Conservation (phyloP, 2,888 invertebrate species). For the Phaonia tiefii region DNA sequence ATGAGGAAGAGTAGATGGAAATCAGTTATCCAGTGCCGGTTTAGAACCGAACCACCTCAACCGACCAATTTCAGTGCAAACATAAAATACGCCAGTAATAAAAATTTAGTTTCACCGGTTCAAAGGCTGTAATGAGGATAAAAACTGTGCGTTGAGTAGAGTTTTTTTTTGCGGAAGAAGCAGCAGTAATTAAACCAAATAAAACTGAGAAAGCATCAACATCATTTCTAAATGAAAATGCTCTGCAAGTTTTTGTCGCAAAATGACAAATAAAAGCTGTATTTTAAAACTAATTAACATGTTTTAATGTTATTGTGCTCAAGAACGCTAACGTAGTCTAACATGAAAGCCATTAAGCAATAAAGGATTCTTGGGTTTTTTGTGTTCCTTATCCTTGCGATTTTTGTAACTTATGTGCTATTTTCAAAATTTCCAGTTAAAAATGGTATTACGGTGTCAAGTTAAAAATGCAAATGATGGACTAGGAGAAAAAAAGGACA, state of each 20-base stretch:
- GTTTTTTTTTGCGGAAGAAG: too few species aligned
- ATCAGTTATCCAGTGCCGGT: constrained; percentile 40
- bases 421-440: constrained; percentile 39
- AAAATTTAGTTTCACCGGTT: constrained; percentile 12
- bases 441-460: constrained; percentile 42
- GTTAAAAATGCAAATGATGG: constrained; percentile 64
- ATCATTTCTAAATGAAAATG: background rate
- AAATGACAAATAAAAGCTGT: constrained; percentile 41
- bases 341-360: too few species aligned
- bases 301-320: background rate
- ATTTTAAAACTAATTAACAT: constrained; percentile 9
- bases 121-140: constrained; percentile 9
- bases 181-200: too few species aligned
- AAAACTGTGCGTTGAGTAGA: background rate
- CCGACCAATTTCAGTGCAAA: too few species aligned
- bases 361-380: too few species aligned
- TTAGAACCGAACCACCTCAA: constrained; percentile 8
- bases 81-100: too few species aligned
- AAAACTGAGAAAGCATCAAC: too few species aligned
- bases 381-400: background rate
- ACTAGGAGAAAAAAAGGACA: background rate
- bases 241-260: background rate
- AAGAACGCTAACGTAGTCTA: too few species aligned
- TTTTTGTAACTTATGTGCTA: constrained; percentile 11
- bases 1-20: background rate